A percentile compares a stretch with the other conserved stretches of the same genome.
Evolutionary conservation across 2,113 vertebrate genomes (phyloP).

Genomic region (Lathamus discolor): DNA sequence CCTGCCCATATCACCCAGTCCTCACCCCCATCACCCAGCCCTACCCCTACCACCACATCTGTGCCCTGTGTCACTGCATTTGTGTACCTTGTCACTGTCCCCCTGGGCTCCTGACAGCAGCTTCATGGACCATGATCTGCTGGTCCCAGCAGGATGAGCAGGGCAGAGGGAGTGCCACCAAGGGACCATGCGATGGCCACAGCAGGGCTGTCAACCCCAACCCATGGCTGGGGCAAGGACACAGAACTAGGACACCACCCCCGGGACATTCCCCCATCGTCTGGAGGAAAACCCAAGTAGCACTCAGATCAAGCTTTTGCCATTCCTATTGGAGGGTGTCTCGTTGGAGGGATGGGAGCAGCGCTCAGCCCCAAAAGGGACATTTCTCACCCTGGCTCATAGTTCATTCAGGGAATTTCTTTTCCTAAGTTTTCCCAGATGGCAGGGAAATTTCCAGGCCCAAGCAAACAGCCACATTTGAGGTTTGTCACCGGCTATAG

Average conservation of each 20-base stretch:
- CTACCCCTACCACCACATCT: accelerated
- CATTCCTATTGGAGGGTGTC: neutral
- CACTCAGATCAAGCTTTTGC: neutral
- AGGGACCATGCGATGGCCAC: accelerated
- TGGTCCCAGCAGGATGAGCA: neutral
- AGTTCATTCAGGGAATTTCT: accelerated
- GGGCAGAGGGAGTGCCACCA: neutral
- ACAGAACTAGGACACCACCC: neutral
- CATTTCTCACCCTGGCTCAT: accelerated
- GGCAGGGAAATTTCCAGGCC: conserved; percentile 18
- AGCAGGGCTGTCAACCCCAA: neutral
- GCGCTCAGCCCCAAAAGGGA: neutral
- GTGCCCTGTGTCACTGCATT: neutral
- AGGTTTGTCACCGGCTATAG: neutral
- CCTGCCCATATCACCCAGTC: neutral
- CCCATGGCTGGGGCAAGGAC: accelerated
- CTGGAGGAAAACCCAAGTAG: neutral
- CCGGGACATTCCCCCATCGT: neutral
- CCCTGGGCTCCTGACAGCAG: neutral
- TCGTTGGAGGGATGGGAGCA: neutral
- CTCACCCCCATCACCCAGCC: neutral
- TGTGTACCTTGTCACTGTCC: neutral
- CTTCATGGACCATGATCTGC: neutral
- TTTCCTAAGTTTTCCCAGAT: neutral
- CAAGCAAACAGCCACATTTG: neutral